Percentiles rank a stretch among this genome's conserved stretches.
Evolutionary conservation across 2,797 vertebrate genomes (phyloP).

Genomic region (Centropyge bicolor): DNA sequence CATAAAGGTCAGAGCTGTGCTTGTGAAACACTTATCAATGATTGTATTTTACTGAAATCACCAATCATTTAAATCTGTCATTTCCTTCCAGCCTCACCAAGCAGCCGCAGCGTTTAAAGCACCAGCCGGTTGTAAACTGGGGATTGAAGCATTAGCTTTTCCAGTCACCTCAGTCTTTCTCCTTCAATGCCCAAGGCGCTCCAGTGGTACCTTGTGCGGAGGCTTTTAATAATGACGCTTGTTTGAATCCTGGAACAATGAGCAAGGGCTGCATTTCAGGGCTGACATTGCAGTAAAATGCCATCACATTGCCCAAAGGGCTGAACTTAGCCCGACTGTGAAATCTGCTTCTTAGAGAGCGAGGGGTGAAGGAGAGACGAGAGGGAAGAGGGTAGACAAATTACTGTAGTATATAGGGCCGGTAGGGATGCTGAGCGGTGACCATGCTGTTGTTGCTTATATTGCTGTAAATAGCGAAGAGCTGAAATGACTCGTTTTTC

Average conservation of each 20-base stretch:
- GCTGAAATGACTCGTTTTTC: background rate
- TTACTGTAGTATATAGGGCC: conserved; percentile 18
- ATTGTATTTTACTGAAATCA: conserved; percentile 28
- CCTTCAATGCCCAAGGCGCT: conserved; percentile 60
- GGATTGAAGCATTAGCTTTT: conserved; percentile 55
- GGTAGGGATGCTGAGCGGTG: conserved; percentile 10
- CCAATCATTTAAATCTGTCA: conserved; percentile 34
- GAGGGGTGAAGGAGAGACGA: conserved; percentile 37
- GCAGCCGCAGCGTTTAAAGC: conserved; percentile 33
- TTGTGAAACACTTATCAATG: conserved; percentile 6
- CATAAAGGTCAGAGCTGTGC: conserved; percentile 10
- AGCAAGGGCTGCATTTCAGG: conserved; percentile 71
- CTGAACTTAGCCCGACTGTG: conserved; percentile 73
- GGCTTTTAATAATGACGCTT: conserved; percentile 74
- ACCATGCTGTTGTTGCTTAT: conserved; percentile 10
- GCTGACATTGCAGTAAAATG: conserved; percentile 78
- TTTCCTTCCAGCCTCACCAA: conserved; percentile 15
- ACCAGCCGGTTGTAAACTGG: conserved; percentile 50
- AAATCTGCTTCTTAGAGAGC: conserved; percentile 65
- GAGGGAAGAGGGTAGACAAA: conserved; percentile 36
- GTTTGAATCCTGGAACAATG: conserved; percentile 77
- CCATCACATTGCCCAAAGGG: conserved; percentile 73
- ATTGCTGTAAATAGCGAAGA: conserved; percentile 23
- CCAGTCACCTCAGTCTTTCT: conserved; percentile 54
- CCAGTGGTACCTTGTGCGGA: conserved; percentile 56